A percentile compares a stretch with the other conserved stretches of the same genome.
These are phyloP conservation scores for Callospermophilus lateralis DNA, from an alignment of 2,113 vertebrate genomes.

Conservation along the genomic window DNA sequence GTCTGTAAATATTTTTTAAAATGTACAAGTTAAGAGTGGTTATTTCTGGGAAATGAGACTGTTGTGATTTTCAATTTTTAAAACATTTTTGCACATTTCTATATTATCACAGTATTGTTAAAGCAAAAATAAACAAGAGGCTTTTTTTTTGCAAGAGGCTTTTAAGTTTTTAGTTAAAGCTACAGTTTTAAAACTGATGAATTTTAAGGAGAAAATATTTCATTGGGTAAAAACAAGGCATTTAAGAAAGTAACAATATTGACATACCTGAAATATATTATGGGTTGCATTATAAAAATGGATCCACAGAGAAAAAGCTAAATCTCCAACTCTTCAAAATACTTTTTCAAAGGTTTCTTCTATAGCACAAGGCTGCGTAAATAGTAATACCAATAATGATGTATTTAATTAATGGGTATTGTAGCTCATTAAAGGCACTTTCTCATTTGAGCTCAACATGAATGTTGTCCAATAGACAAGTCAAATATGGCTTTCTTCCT, in stretches of 20 bases:
- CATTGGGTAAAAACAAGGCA: background rate
- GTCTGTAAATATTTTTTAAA: constrained; percentile 9
- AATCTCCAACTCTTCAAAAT: constrained; percentile 3
- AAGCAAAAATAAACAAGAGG: constrained; percentile 23
- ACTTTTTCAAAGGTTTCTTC: background rate
- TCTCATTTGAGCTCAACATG: background rate
- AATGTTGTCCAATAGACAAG: background rate
- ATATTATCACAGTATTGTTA: constrained; percentile 3
- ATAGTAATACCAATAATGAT: background rate
- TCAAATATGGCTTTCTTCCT: background rate
- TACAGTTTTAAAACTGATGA: background rate
- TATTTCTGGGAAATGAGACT: constrained; percentile 24
- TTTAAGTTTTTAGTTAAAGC: background rate
- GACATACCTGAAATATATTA: background rate
- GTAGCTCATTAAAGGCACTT: background rate
- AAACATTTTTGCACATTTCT: constrained; percentile 8
- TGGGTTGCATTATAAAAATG: background rate
- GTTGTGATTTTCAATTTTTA: constrained; percentile 36
- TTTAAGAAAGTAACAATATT: constrained; percentile 11
- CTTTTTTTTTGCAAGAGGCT: background rate
- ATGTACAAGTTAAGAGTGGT: background rate
- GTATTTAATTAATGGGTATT: background rate
- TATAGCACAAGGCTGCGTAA: background rate
- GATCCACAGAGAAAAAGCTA: background rate
- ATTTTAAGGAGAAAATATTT: constrained; percentile 55